Conservation (phyloP, 2,888 invertebrate genomes). For the Parnassius apollo region DNA sequence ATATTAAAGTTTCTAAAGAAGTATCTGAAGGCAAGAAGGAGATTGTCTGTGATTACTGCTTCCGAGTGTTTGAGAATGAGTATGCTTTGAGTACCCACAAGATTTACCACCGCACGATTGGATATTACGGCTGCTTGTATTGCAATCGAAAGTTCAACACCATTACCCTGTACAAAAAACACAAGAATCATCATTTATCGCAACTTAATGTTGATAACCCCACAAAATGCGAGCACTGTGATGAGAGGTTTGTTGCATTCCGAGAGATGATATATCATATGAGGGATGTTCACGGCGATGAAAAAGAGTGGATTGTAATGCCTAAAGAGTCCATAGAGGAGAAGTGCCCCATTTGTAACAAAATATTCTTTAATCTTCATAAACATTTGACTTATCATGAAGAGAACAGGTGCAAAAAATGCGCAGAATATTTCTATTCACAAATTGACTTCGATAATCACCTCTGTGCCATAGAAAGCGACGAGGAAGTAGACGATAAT, state of each 20-base stretch:
- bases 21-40: conserved; percentile 52
- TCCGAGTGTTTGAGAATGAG: conserved; percentile 70
- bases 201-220: conserved; percentile 70
- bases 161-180: conserved; percentile 69
- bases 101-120: conserved; percentile 68
- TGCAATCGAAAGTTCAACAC: conserved; percentile 78
- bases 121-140: conserved; percentile 72
- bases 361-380: conserved; percentile 68
- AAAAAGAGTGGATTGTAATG: conserved; percentile 71
- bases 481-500: conserved; percentile 51
- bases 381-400: conserved; percentile 71
- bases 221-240: conserved; percentile 74
- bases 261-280: conserved; percentile 77
- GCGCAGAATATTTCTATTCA: conserved; percentile 72
- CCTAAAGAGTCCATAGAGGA: conserved; percentile 70
- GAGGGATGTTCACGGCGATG: conserved; percentile 68
- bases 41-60: conserved; percentile 73
- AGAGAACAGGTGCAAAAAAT: conserved; percentile 73
- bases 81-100: conserved; percentile 64
- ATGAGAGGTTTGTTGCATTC: conserved; percentile 78
- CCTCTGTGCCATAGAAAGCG: conserved; percentile 70
- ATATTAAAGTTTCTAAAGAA: conserved; percentile 50
- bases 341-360: conserved; percentile 67
- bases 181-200: conserved; percentile 72
- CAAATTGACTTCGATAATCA: conserved; percentile 65